Conservation (phyloP, 2,888 invertebrate species). For the Heliconius aoede region DNA sequence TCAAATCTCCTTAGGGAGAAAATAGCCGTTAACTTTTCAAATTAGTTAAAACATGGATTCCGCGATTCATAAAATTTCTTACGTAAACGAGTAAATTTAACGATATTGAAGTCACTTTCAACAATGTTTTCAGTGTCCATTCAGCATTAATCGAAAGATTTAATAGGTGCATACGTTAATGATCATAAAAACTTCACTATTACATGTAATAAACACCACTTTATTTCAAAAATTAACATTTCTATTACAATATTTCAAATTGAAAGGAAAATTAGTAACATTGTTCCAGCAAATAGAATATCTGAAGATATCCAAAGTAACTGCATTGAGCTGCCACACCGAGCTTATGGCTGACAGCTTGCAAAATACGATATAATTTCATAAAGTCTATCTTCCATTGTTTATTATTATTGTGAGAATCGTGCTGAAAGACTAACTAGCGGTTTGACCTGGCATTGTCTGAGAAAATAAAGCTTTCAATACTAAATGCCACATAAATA, state of each 20-base stretch:
- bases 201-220: background rate
- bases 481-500: background rate
- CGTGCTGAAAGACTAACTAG: conserved; percentile 6
- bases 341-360: conserved; percentile 31
- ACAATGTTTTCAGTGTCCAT: no score
- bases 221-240: background rate
- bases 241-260: conserved; percentile 7
- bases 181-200: background rate
- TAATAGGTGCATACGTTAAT: no score
- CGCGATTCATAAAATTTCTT: background rate
- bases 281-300: conserved; percentile 16
- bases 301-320: conserved; percentile 22
- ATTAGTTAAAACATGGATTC: background rate
- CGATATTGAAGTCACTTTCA: no score
- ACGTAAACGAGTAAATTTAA: no score
- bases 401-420: conserved; percentile 31
- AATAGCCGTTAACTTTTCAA: no score
- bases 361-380: conserved; percentile 39
- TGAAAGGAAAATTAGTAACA: background rate
- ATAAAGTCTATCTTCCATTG: conserved; percentile 33
- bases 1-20: no score
- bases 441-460: conserved; percentile 11
- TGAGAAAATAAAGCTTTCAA: background rate
- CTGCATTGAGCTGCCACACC: conserved; percentile 22
- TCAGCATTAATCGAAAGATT: no score